Evolutionary conservation across 2,113 vertebrate genomes (phyloP).

Genomic region (Herpetotheres cachinnans): DNA sequence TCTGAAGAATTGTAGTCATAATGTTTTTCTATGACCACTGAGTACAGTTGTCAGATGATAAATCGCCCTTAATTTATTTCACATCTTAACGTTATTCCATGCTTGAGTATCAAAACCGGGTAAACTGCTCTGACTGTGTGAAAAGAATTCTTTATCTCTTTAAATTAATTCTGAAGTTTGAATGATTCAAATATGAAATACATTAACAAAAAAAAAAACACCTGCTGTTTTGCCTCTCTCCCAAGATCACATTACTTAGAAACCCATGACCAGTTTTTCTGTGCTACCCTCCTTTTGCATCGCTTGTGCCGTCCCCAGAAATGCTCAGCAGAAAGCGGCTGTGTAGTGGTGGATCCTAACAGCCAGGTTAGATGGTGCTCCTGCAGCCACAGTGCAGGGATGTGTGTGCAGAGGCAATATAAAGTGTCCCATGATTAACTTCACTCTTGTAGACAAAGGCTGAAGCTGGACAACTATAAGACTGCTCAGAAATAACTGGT

Average conservation of each 20-base stretch:
- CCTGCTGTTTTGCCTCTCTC: background rate
- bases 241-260: background rate
- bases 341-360: rapidly evolving
- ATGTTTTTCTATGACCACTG: background rate
- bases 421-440: background rate
- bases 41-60: background rate
- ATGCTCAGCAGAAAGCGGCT: background rate
- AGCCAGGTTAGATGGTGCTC: no score
- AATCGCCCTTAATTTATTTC: background rate
- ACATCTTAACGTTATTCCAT: background rate
- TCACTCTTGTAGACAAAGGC: background rate
- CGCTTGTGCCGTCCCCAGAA: background rate
- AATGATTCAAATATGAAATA: background rate
- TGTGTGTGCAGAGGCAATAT: background rate
- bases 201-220: no score
- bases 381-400: background rate
- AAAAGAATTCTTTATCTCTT: background rate
- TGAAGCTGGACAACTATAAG: background rate
- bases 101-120: background rate
- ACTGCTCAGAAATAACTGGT: background rate
- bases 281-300: background rate
- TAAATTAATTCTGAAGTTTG: background rate
- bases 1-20: background rate
- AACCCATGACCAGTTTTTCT: background rate
- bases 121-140: background rate